Base-by-base conservation (phyloP, 2,113 vertebrate genomes). In the Hoplias malabaricus region DNA sequence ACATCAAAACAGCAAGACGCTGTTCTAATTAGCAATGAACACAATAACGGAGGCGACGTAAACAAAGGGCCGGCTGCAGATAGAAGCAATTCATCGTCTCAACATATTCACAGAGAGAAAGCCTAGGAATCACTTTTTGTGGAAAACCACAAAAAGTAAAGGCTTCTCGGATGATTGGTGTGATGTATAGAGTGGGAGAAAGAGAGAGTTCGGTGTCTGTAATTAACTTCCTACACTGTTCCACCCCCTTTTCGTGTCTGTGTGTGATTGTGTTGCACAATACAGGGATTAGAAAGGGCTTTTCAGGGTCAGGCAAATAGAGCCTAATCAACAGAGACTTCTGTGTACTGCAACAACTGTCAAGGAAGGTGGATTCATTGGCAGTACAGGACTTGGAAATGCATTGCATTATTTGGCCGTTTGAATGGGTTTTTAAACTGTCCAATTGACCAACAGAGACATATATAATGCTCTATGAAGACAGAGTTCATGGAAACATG, bases 151-250 rank as follows among this genome's bases (percentile, higher is more conserved):
- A 29, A 25, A 88, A 43, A 85, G 59, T 72, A 80, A 87, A 81
- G 31, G 69, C 71, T 62, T 50, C 75, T 80, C 72, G 85, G 84
- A 86, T 76, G 68, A 33, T 23, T 12, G 40, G 68, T 87, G 80
- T 86, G 74, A 78, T 79, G 65, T 53, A 38, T 25, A 56, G 38
- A 77, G 70, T 82, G 50, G 43, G 77, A 62, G 76, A 82, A 82
- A 83, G 77, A 85, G n/a, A 46, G 21, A 50, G 14, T 21, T 71
- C 23, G 13, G 54, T 57, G 46, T 81, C 76, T 80, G 83, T 89
- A 87, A 89, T 90, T 88, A 89, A 87, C 84, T 83, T 84, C 50
- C 83, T 84, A 77, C 57, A 83, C 78, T 16, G 68, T 82, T 75
- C 84, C 53, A 78, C 48, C 53, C 59, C 71, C 61, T 80, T 88